Evolutionary conservation across 2,113 vertebrate species (phyloP), one percentile per base, ranked within the genome.

Genomic region (Nibea albiflora): DNA sequence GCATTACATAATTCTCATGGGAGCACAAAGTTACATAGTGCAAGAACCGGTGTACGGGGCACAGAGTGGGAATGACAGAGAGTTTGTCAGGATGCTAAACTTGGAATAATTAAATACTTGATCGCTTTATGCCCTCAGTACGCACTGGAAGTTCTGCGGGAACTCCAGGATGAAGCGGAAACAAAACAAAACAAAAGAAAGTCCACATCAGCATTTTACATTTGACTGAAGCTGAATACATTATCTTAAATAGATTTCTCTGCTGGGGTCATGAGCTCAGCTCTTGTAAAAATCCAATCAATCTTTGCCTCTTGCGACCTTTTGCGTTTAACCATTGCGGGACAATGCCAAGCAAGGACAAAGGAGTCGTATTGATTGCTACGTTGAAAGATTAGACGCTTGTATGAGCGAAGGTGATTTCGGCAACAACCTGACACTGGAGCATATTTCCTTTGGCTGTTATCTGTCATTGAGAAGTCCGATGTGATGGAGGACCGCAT

Each of bases 271-370:
- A 57, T 19, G 2, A 82, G 72, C 31, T 70, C 11, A 73, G 4
- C 42, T n/a, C 8, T 61, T 46, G 53, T 57, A 62, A 73, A 73
- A 83, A 83, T 86, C 82, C 67, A 85, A 85, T 91, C 74, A 67
- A 63, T 64, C n/a, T 73, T 79, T 80, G 42, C 20, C 57, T 83
- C 75, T 58, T 65, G 16, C 47, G 76, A 81, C 71, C 73, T 71
- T 56, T 17, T 69, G 26, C 14, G 24, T 78, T 79, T 63, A 84
- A 79, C 6, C 44, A 61, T 56, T 44, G 11, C 19, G 28, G 2
- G 44, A 53, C 47, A 53, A 77, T 1, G 39, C 64, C 42, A 26
- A 1, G 2, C 24, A 72, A 80, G 19, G 73, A 82, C 82, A 76
- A 75, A 47, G 14, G 61, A 31, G 54, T 58, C 0, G 0, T 52